Base-by-base conservation (phyloP, 2,113 vertebrate species). In the Toxotes chatareus region DNA sequence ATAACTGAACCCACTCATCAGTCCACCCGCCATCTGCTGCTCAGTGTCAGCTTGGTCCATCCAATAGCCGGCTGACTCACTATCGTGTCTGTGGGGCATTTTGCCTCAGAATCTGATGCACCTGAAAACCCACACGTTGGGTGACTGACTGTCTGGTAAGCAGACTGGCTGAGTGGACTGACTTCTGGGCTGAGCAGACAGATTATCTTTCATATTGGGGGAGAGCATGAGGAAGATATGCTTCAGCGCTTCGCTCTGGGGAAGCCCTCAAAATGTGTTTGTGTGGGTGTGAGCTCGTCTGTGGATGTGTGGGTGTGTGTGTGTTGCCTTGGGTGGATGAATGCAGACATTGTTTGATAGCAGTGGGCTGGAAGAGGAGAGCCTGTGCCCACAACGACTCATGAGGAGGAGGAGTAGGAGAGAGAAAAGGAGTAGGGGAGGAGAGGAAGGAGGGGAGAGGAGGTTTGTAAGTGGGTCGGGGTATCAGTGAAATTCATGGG, bases 271-370 rank as follows among this genome's bases (percentile, higher is more conserved):
- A 79, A 86, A 76, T 74, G 84, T 88, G 81, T 86, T 74, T 79
- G 85, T 85, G 85, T 90, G 85, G 72, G 73, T 82, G 89, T 81
- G 80, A 82, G 79, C 31, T 34, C 49, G 73, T 88, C 56, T 82
- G 63, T 73, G 56, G 63, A 66, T 86, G 44, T 76, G 63, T 79
- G 77, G 31, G 79, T 65, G 84, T 32, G 56, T 82, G 67, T 80
- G 82, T 67, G 76, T 75, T 67, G 71, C 86, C 82, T 81, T 67
- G 32, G 84, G 67, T 66, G 34, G 70, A 83, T 95, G 91, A 95
- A 93, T 91, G 87, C 77, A 85, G 90, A 91, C 92, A 93, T 94
- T 94, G 94, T 94, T 92, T 91, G 88, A 90, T 88, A 71, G 81
- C 92, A 94, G 73, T 90, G 88, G 86, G 83, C 76, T 94, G 92